phyloP scores from a whole-genome alignment of 2,797 vertebrate genomes.

The Smutsia gigantea region DNA sequence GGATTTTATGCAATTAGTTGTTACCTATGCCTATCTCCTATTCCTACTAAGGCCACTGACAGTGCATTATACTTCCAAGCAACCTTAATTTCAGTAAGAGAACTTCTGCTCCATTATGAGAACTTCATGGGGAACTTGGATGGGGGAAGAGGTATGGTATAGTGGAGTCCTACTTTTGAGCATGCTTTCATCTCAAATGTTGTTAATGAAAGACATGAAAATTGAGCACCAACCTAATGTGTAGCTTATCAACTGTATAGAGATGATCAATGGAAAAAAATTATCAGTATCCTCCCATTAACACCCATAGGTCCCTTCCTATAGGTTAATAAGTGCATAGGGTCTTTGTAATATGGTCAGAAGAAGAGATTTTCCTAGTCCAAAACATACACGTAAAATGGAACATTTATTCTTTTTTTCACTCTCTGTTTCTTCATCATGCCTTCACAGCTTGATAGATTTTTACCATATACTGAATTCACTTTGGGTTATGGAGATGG shows the following conservation, averaged over 20 bases:
- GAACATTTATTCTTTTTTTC: neutral
- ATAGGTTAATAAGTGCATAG: neutral
- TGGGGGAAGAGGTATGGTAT: neutral
- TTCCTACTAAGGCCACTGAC: neutral
- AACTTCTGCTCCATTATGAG: neutral
- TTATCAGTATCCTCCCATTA: neutral
- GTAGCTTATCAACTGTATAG: neutral
- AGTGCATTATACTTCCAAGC: neutral
- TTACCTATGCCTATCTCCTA: neutral
- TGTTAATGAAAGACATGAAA: constrained; percentile 44
- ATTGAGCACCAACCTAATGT: neutral
- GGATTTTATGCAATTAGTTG: constrained; percentile 13
- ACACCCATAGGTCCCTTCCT: neutral
- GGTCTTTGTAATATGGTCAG: neutral
- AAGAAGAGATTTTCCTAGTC: neutral
- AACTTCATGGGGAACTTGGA: neutral
- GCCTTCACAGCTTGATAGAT: neutral
- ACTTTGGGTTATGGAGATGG: neutral
- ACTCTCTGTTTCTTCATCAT: neutral
- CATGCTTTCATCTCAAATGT: neutral
- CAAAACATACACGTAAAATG: constrained; percentile 15
- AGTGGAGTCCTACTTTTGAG: neutral
- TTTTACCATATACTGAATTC: neutral
- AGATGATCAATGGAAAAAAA: neutral
- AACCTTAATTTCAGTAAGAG: constrained; percentile 28